Conservation (phyloP, 1,140 invertebrate genomes). For the Polypedilum pembai region DNA sequence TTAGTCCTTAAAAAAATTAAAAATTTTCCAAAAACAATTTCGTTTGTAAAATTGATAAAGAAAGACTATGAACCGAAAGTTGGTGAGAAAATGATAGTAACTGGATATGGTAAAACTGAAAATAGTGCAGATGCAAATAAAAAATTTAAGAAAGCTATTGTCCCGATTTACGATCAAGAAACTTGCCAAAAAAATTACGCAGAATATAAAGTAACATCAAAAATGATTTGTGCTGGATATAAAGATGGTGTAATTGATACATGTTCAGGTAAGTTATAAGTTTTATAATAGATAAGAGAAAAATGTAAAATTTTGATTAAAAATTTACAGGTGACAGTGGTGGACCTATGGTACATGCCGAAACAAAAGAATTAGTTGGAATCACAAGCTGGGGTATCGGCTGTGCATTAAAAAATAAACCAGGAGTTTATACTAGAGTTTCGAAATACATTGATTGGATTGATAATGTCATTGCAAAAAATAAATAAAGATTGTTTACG, state of each 20-base stretch:
- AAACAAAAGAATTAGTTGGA: no score
- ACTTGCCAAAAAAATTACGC: conserved; percentile 43
- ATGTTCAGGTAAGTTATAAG: conserved; percentile 49
- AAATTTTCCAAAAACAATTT: neutral
- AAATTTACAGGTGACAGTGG: conserved; percentile 50
- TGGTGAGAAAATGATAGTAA: neutral
- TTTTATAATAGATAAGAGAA: neutral
- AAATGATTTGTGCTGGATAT: conserved; percentile 80
- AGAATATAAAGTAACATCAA: conserved; percentile 55
- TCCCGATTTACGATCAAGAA: conserved; percentile 46
- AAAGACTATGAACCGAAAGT: neutral
- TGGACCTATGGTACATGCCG: conserved; percentile 34
- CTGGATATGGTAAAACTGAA: conserved; percentile 27
- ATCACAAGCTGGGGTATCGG: no score
- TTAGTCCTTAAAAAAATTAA: neutral
- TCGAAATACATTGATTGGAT: no score
- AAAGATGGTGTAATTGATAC: conserved; percentile 57
- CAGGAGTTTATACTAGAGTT: no score
- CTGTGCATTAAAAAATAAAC: no score
- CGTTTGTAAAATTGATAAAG: neutral
- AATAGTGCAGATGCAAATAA: conserved; percentile 35
- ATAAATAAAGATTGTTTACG: no score
- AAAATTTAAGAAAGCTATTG: conserved; percentile 38
- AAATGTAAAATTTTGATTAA: neutral
- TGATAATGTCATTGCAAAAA: no score